Conservation (phyloP, 1,140 invertebrate species). For the Rhagoletis zephyria region DNA sequence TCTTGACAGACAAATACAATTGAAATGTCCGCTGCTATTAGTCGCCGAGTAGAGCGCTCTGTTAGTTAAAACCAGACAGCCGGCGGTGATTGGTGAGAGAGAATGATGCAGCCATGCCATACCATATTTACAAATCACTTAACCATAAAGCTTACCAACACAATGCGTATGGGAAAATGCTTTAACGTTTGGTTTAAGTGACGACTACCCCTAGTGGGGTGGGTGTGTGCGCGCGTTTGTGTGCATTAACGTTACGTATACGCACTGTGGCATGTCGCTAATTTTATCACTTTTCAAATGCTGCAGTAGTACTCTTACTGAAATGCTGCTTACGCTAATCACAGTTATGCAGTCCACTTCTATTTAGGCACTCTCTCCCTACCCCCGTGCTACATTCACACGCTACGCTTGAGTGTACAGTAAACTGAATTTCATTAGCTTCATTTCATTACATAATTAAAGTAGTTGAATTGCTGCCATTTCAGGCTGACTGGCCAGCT, state of each 20-base stretch:
- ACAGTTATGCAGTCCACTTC: conserved; percentile 21
- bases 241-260: background rate
- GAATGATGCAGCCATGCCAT: background rate
- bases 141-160: conserved; percentile 23
- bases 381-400: background rate
- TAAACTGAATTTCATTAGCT: conserved; percentile 52
- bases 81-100: background rate
- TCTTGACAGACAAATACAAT: too few species aligned
- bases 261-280: conserved; percentile 24
- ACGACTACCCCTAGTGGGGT: background rate
- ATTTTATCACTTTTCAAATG: conserved; percentile 39
- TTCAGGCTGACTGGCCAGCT: background rate
- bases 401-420: conserved; percentile 13
- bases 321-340: conserved; percentile 11
- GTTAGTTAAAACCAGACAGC: too few species aligned
- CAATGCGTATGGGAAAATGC: background rate
- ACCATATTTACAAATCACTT: conserved; percentile 30
- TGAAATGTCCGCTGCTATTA: too few species aligned
- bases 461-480: conserved; percentile 45
- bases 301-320: background rate
- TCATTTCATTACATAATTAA: conserved; percentile 50
- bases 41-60: too few species aligned
- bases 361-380: background rate
- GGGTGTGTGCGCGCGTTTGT: background rate
- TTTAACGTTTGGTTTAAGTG: background rate